Conservation (phyloP, 2,888 invertebrate species). For the Meganola albula region DNA sequence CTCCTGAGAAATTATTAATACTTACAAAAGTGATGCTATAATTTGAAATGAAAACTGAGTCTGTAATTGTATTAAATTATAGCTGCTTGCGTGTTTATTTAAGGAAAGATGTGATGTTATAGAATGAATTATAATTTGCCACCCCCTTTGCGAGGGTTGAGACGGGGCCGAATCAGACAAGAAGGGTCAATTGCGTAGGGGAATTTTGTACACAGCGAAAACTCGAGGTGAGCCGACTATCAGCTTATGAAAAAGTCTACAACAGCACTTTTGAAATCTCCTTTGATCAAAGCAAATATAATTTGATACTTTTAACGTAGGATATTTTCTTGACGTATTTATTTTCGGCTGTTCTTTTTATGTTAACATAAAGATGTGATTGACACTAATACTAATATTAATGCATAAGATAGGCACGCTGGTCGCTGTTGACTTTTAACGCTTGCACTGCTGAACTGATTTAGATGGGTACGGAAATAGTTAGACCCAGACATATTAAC, state of each 20-base stretch:
- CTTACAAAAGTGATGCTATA: constrained; percentile 16
- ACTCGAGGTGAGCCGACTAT: constrained; percentile 29
- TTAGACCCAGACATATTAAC: too few species aligned
- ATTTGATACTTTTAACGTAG: constrained; percentile 24
- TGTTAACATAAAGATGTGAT: too few species aligned
- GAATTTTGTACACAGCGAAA: constrained; percentile 27
- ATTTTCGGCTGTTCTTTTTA: too few species aligned
- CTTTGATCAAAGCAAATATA: constrained; percentile 33
- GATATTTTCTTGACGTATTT: too few species aligned
- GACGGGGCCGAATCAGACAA: constrained; percentile 44
- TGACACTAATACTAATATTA: too few species aligned
- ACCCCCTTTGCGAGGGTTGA: constrained; percentile 35
- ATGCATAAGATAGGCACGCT: too few species aligned
- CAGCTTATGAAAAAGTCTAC: constrained; percentile 31
- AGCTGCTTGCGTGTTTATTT: constrained; percentile 22
- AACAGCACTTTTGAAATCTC: constrained; percentile 28
- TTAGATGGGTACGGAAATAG: too few species aligned
- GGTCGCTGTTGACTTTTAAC: too few species aligned
- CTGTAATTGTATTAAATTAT: constrained; percentile 32
- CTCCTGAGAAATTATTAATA: too few species aligned
- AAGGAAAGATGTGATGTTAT: constrained; percentile 31
- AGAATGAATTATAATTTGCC: constrained; percentile 55
- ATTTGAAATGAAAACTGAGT: constrained; percentile 28
- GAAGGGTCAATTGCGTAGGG: constrained; percentile 49
- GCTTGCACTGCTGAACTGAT: too few species aligned